Evolutionary conservation across 2,888 invertebrate genomes (phyloP).

Genomic region (Uropetala carovei): DNA sequence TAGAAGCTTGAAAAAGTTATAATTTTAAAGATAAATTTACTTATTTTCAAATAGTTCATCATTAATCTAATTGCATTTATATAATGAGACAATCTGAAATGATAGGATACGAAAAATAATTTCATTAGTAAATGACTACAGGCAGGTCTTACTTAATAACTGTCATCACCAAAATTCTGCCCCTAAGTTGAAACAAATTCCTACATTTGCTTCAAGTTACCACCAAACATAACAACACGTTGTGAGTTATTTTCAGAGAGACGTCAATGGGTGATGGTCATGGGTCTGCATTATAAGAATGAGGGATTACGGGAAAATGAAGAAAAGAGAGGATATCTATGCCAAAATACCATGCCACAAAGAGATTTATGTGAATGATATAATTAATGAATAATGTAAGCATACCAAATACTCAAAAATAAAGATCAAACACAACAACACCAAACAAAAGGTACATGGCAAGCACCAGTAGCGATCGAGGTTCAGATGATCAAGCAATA

Average conservation of each 20-base stretch:
- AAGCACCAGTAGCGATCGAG: slow-evolving; percentile 55
- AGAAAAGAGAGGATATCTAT: slow-evolving; percentile 48
- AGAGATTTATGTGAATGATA: slow-evolving; percentile 39
- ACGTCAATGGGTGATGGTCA: background rate
- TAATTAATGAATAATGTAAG: slow-evolving; percentile 22
- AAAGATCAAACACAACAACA: slow-evolving; percentile 31
- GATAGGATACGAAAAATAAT: slow-evolving; percentile 19
- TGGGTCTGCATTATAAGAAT: background rate
- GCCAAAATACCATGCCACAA: slow-evolving; percentile 48
- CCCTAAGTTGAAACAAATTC: slow-evolving; percentile 34
- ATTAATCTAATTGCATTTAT: background rate
- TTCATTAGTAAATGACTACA: slow-evolving; percentile 40
- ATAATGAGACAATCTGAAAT: background rate
- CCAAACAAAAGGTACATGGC: slow-evolving; percentile 42
- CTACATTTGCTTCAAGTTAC: slow-evolving; percentile 29
- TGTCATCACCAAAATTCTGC: slow-evolving; percentile 36
- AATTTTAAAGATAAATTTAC: background rate
- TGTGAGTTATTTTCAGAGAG: slow-evolving; percentile 21
- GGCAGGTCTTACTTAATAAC: slow-evolving; percentile 31
- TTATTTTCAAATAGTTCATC: background rate
- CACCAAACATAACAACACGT: background rate
- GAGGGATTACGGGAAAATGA: background rate
- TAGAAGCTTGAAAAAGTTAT: background rate
- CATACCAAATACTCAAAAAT: slow-evolving; percentile 43
- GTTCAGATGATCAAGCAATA: slow-evolving; percentile 60